Evolutionary conservation across 2,113 vertebrate genomes (phyloP).

Genomic region (Ictalurus punctatus): DNA sequence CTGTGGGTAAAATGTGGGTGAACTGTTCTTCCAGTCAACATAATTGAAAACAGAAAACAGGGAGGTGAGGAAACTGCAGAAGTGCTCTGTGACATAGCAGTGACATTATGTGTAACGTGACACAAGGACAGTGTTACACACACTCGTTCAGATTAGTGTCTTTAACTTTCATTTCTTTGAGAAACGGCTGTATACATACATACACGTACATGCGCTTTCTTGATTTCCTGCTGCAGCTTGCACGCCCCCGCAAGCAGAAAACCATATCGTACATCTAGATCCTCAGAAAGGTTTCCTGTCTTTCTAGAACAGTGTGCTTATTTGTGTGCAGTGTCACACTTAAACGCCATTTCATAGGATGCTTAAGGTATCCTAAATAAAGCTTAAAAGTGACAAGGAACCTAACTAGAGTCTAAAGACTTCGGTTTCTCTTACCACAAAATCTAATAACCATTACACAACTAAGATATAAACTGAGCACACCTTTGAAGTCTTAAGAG

Average conservation of each 20-base stretch:
- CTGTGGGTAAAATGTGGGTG: neutral
- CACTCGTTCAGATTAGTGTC: neutral
- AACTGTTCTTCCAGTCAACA: neutral
- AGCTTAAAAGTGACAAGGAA: neutral
- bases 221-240: neutral
- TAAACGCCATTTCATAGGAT: neutral
- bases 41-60: neutral
- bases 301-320: neutral
- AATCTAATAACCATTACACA: neutral
- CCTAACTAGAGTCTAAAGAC: neutral
- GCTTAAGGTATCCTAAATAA: neutral
- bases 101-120: neutral
- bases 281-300: neutral
- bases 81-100: neutral
- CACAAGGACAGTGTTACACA: neutral
- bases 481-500: neutral
- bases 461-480: neutral
- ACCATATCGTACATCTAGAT: neutral
- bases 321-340: neutral
- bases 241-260: constrained; percentile 11
- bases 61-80: neutral
- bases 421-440: neutral
- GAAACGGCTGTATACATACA: neutral
- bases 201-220: neutral
- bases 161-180: neutral